A percentile compares a stretch with the other conserved stretches of the same genome.
phyloP scores from a whole-genome alignment of 2,113 vertebrate genomes.

The Anas platyrhynchos region DNA sequence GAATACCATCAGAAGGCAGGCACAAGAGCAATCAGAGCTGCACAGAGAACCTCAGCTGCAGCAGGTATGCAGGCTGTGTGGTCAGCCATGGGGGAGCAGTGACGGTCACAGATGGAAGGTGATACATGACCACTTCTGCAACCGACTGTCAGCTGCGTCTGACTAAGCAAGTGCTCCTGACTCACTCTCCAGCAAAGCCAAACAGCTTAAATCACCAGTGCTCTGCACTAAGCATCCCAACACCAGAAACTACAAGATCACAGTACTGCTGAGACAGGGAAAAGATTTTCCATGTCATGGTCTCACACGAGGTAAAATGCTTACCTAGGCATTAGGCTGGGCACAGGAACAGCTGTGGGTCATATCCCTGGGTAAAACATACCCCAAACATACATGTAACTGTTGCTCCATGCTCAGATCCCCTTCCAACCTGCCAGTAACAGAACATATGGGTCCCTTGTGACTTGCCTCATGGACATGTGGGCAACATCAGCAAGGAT shows the following conservation, averaged over 20 bases:
- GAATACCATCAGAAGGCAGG: background rate
- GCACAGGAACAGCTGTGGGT: accelerated
- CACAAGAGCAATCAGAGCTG: background rate
- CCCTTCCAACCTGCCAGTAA: accelerated
- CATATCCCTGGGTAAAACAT: background rate
- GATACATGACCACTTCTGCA: accelerated
- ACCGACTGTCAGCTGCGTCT: background rate
- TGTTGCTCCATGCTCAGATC: background rate
- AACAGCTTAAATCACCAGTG: background rate
- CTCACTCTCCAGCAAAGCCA: background rate
- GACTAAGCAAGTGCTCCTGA: background rate
- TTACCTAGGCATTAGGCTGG: background rate
- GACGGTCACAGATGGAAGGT: background rate
- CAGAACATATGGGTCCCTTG: accelerated
- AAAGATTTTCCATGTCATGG: background rate
- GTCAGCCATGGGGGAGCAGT: accelerated
- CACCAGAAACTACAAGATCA: accelerated
- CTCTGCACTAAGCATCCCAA: accelerated
- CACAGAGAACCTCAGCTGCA: background rate
- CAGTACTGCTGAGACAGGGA: too few species aligned
- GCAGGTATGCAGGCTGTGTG: accelerated
- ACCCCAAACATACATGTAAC: background rate
- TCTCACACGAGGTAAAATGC: background rate
- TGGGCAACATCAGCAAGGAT: background rate
- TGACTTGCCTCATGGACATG: background rate